These are phyloP conservation scores for Pristionchus entomophagus DNA, from an alignment of 2,888 invertebrate genomes.

Conservation along the genomic window DNA sequence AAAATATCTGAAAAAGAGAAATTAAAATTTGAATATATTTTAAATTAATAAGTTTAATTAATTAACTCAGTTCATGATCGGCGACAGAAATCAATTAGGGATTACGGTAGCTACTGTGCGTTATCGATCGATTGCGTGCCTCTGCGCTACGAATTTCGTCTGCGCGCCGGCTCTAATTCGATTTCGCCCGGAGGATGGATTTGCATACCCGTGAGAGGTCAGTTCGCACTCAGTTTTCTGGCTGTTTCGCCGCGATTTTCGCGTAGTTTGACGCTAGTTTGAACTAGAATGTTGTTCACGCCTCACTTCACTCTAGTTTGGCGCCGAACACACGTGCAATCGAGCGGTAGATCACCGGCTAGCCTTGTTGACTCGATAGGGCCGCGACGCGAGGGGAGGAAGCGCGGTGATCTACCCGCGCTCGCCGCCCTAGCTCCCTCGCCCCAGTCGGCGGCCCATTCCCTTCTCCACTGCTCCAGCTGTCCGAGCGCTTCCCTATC, in stretches of 20 bases:
- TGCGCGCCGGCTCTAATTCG: not conserved
- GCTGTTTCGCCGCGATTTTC: not conserved
- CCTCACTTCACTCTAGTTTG: not conserved
- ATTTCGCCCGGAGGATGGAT: not conserved
- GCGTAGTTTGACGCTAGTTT: not conserved
- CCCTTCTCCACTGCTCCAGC: not conserved
- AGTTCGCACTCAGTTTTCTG: constrained; percentile 18
- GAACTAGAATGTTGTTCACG: too few relatives aligned
- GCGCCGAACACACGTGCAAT: not conserved
- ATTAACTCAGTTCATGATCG: not conserved
- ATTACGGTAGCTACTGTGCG: not conserved
- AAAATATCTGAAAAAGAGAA: not conserved
- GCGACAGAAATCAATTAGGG: not conserved
- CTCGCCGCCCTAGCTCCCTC: not conserved
- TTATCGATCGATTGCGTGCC: not conserved
- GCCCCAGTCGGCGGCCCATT: constrained; percentile 11
- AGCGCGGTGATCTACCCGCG: constrained; percentile 21
- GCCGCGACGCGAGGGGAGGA: not conserved
- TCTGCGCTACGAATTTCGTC: not conserved
- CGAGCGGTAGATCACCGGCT: not conserved
- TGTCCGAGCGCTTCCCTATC: not conserved
- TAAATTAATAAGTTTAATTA: not conserved
- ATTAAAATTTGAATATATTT: not conserved
- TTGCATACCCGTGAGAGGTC: not conserved
- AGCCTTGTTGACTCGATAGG: not conserved